Evolutionary conservation across 2,888 invertebrate species (phyloP).

Genomic region (Punctoribates punctum): DNA sequence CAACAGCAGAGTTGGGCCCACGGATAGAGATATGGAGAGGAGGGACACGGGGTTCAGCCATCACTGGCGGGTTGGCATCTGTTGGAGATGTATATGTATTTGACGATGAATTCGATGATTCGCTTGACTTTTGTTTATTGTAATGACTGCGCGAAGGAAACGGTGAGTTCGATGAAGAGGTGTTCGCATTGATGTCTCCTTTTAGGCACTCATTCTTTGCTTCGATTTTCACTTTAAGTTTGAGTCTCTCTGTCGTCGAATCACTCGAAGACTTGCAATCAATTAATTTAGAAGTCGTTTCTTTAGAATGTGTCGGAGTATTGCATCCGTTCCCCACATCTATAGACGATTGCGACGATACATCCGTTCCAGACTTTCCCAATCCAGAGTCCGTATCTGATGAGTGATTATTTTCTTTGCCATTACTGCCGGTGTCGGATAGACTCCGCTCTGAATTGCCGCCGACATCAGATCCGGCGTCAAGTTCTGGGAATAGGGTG

Average conservation of each 20-base stretch:
- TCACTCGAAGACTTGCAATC: background rate
- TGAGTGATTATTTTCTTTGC: conserved; percentile 46
- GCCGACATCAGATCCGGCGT: conserved; percentile 45
- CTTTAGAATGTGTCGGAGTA: background rate
- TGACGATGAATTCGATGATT: conserved; percentile 10
- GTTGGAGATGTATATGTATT: background rate
- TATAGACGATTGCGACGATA: conserved; percentile 46
- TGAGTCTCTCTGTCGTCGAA: conserved; percentile 65
- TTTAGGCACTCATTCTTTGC: conserved; percentile 55
- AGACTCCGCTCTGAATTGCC: conserved; percentile 46
- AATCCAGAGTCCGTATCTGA: conserved; percentile 48
- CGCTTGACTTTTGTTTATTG: conserved; percentile 23
- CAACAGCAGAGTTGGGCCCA: conserved; percentile 74
- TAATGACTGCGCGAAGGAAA: conserved; percentile 25
- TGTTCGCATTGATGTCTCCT: conserved; percentile 62
- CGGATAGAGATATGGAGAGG: conserved; percentile 81
- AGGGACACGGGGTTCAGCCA: conserved; percentile 70
- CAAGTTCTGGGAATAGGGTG: conserved; percentile 46
- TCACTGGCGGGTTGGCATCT: conserved; percentile 1
- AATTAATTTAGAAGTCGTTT: background rate
- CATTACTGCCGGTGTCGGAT: conserved; percentile 44
- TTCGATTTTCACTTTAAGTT: conserved; percentile 69
- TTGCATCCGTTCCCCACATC: background rate
- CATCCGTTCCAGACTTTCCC: conserved; percentile 47
- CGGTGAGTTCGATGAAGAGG: conserved; percentile 56